phyloP scores from a whole-genome alignment of 2,888 invertebrate species.

The Ochropleura plecta region DNA sequence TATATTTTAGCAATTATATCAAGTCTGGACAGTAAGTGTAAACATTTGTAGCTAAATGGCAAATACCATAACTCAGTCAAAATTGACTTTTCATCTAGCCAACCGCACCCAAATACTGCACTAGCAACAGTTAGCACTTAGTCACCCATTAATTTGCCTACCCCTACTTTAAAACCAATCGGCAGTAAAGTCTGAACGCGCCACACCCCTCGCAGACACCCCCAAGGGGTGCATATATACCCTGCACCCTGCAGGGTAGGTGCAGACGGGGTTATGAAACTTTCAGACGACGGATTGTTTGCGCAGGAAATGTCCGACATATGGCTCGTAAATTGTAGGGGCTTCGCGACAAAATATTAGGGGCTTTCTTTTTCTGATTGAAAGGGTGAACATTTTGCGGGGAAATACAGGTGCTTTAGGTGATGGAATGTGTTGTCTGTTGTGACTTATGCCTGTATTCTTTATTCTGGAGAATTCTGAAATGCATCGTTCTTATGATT shows the following conservation, averaged over 20 bases:
- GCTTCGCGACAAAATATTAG: constrained; percentile 64
- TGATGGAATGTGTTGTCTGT: constrained; percentile 6
- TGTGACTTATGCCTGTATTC: neutral
- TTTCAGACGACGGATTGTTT: constrained; percentile 75
- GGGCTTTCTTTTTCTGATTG: constrained; percentile 55
- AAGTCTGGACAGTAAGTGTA: neutral
- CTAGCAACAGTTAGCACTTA: constrained; percentile 51
- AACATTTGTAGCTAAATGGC: neutral
- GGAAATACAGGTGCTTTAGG: constrained; percentile 20
- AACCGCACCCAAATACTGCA: constrained; percentile 32
- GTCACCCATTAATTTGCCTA: constrained; percentile 61
- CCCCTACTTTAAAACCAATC: constrained; percentile 62
- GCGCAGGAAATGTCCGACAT: constrained; percentile 69
- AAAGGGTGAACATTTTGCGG: constrained; percentile 48
- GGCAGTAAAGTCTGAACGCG: constrained; percentile 63
- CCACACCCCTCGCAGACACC: constrained; percentile 67
- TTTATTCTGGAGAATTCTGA: neutral
- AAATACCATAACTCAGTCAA: neutral
- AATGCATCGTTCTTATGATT: neutral
- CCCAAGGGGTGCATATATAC: constrained; percentile 64
- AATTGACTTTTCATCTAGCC: constrained; percentile 22
- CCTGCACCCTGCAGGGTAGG: constrained; percentile 60
- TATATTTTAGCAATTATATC: constrained; percentile 1
- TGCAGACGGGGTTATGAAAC: constrained; percentile 80
- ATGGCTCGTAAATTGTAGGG: constrained; percentile 70